Conservation (phyloP, 2,113 vertebrate species). For the Ailurus styani region DNA sequence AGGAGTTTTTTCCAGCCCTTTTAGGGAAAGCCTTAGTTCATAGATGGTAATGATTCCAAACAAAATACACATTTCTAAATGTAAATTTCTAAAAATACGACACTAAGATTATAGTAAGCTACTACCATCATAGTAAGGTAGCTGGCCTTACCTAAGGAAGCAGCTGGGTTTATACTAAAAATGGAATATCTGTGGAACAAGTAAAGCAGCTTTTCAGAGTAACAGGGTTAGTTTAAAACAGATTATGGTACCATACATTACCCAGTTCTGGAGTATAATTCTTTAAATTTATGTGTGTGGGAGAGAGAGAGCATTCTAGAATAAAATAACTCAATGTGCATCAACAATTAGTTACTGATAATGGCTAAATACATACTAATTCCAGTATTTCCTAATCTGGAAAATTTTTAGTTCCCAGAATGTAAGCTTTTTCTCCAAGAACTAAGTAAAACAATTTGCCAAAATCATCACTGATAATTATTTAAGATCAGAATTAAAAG, state of each 20-base stretch:
- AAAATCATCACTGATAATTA: neutral
- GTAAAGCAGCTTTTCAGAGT: slow-evolving; percentile 19
- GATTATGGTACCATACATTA: neutral
- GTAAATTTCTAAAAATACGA: neutral
- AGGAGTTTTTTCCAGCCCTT: slow-evolving; percentile 29
- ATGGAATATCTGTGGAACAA: neutral
- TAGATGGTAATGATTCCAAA: neutral
- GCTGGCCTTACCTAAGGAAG: slow-evolving; percentile 1
- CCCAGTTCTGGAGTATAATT: neutral
- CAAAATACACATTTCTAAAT: neutral
- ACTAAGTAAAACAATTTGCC: neutral
- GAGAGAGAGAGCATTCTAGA: neutral
- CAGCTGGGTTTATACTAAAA: slow-evolving; percentile 20
- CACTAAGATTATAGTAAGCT: slow-evolving; percentile 4
- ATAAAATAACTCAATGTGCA: neutral
- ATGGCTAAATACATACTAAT: neutral
- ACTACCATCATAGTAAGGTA: neutral
- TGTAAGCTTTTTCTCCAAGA: neutral
- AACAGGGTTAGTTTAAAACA: neutral
- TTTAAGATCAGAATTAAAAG: neutral
- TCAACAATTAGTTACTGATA: neutral
- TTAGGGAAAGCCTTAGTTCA: slow-evolving; percentile 22
- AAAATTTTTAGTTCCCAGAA: neutral
- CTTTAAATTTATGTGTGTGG: neutral
- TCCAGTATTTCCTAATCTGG: neutral